Evolutionary conservation across 2,888 invertebrate species (phyloP), one percentile per base, ranked within the genome.

Genomic region (Lithophane ornitopus): DNA sequence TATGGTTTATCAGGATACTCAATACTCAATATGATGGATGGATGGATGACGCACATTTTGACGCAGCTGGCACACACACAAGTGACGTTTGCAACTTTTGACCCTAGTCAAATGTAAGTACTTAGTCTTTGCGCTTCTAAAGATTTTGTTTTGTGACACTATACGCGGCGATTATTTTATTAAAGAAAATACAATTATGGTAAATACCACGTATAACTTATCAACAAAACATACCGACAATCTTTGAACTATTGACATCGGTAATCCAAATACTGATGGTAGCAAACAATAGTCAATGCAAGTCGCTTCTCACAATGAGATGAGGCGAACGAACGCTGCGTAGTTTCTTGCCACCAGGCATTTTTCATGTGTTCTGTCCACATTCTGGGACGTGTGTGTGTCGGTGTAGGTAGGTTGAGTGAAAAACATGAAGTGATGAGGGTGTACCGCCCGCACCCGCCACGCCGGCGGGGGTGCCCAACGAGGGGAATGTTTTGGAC

Each of bases 271-370:
- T 89, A 82, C 78, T 70, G 76, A 86, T 84, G 62, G 81, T 67
- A 74, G 70, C 85, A 78, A 88, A 91, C 89, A 91, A 91, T 90
- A 87, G 84, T 85, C 83, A 89, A 87, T 83, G 84, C 87, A 87
- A 81, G 84, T 87, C 84, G 86, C 82, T 90, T 91, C 89, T 89
- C 85, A 91, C 91, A 91, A 89, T 85, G 80, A 88, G 89, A 90
- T 87, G 92, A 92, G 92, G 91, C 93, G 90, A 93, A 93, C 89
- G 93, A 92, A 93, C 92, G 91, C 91, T 88, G 87, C 88, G 87
- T 91, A 90, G 92, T 93, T 93, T 92, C 91, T 94, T 92, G 91
- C 90, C 89, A 88, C 88, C 88, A 89, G 82, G 82, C 85, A 86
- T 89, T 91, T 92, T 92, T 93, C 89, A 89, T 91, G 87, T 92